Conservation (phyloP, 2,888 invertebrate species). For the Orthosia gothica region DNA sequence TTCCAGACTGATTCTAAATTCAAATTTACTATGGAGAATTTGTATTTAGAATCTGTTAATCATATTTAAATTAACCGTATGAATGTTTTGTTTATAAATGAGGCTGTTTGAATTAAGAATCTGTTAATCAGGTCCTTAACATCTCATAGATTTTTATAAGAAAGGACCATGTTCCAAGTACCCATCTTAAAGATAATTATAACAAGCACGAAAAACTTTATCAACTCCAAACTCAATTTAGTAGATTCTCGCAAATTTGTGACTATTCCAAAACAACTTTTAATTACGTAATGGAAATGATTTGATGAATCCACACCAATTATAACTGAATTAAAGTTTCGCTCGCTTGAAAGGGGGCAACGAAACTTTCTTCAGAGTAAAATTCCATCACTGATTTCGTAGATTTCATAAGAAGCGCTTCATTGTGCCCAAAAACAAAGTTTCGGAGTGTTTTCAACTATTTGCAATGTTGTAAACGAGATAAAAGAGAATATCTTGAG, state of each 20-base stretch:
- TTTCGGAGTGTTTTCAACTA: slow-evolving; percentile 60
- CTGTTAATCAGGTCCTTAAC: too few relatives aligned
- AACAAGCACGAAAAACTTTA: slow-evolving; percentile 7
- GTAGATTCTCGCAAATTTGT: slow-evolving; percentile 14
- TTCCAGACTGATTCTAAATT: too few relatives aligned
- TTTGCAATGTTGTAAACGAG: slow-evolving; percentile 54
- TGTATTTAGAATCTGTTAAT: too few relatives aligned
- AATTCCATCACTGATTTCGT: slow-evolving; percentile 54
- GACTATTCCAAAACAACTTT: slow-evolving; percentile 40
- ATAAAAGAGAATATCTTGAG: slow-evolving; percentile 55
- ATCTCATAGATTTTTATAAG: too few relatives aligned
- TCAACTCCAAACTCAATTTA: slow-evolving; percentile 16
- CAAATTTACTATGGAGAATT: too few relatives aligned
- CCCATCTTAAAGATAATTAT: slow-evolving; percentile 1
- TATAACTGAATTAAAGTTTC: slow-evolving; percentile 58
- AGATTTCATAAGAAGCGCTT: slow-evolving; percentile 45
- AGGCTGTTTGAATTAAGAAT: too few relatives aligned
- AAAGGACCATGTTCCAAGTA: neutral
- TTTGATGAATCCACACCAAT: slow-evolving; percentile 61
- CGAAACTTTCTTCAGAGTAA: slow-evolving; percentile 55
- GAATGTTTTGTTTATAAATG: too few relatives aligned
- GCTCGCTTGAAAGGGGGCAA: slow-evolving; percentile 31
- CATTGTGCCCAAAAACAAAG: slow-evolving; percentile 52
- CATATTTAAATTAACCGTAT: too few relatives aligned
- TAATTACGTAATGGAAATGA: slow-evolving; percentile 58